Evolutionary conservation across 2,888 invertebrate genomes (phyloP).

Genomic region (Acleris literana): DNA sequence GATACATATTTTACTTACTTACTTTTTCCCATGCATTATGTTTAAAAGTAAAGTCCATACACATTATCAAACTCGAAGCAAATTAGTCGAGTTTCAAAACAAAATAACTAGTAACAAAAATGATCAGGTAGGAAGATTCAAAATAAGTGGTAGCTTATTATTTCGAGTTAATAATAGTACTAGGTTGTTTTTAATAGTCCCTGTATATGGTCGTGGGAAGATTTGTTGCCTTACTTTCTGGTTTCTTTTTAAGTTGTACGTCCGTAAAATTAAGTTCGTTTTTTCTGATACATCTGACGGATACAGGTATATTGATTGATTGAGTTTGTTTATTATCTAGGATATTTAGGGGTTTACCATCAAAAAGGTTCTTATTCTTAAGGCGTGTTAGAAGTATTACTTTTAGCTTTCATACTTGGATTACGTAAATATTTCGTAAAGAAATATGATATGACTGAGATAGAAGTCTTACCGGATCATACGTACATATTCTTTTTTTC

Average conservation of each 20-base stretch:
- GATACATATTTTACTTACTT: background rate
- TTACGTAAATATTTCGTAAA: too few species aligned
- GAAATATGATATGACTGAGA: too few species aligned
- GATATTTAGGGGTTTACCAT: background rate
- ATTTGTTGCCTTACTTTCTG: slow-evolving; percentile 38
- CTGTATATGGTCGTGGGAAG: slow-evolving; percentile 68
- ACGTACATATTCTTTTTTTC: too few species aligned
- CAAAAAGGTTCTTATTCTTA: too few species aligned
- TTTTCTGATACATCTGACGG: slow-evolving; percentile 10
- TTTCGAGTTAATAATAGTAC: slow-evolving; percentile 74
- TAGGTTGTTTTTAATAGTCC: slow-evolving; percentile 67
- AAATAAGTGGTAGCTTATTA: slow-evolving; percentile 66
- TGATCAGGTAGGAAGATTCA: slow-evolving; percentile 66
- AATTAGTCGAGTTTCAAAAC: slow-evolving; percentile 46
- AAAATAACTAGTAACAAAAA: slow-evolving; percentile 57
- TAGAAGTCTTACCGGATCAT: too few species aligned
- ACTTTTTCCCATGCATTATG: background rate
- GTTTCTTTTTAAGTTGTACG: slow-evolving; percentile 25
- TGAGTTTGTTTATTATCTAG: slow-evolving; percentile 9
- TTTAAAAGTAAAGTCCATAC: background rate
- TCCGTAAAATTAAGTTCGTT: slow-evolving; percentile 24
- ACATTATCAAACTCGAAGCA: slow-evolving; percentile 41
- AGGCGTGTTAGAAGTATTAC: too few species aligned
- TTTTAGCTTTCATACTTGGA: too few species aligned
- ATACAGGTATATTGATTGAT: slow-evolving; percentile 3